Evolutionary conservation across 2,797 vertebrate genomes (phyloP), one percentile per base, ranked within the genome.

Genomic region (Knipowitschia caucasica): DNA sequence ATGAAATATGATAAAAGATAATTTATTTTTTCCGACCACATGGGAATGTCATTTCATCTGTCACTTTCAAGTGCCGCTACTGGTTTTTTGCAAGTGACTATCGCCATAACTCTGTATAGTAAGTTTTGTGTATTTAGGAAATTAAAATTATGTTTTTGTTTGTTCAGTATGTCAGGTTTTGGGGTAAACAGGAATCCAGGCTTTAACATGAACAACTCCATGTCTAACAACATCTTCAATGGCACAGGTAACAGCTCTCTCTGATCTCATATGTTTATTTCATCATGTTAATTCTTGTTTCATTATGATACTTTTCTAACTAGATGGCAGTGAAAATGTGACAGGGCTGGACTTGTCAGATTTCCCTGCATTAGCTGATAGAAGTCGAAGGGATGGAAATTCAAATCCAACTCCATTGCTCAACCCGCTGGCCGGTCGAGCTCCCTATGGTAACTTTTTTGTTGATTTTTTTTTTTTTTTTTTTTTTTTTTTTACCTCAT

Each of bases 221-320:
- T 99, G 94, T 95, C 96, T 81, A 99, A 94, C 93, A 99, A 95
- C 91, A 98, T 98, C 93, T 99, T 99, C 89, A 99, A 99, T 82
- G 96, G 97, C 89, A 98, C 97, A 89, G 97, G 97, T 98, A 33
- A 33, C 14, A 47, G 7, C 21, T 6, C 10, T 23, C 6, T 17
- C n/a, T 30, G 3, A 10, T n/a, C 25, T 7, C 14, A 17, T 8
- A 9, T 29, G n/a, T n/a, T n/a, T n/a, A n/a, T n/a, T n/a, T n/a
- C n/a, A n/a, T n/a, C n/a, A n/a, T n/a, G n/a, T n/a, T n/a, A n/a
- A n/a, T n/a, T n/a, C n/a, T n/a, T n/a, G n/a, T n/a, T n/a, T n/a
- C n/a, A n/a, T n/a, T n/a, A n/a, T n/a, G n/a, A n/a, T n/a, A n/a
- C n/a, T 21, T 33, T 18, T 49, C 17, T 49, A 1, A 23, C 18